Evolutionary conservation across 2,888 invertebrate species (phyloP).

Genomic region (Alloscopus bannaensis): DNA sequence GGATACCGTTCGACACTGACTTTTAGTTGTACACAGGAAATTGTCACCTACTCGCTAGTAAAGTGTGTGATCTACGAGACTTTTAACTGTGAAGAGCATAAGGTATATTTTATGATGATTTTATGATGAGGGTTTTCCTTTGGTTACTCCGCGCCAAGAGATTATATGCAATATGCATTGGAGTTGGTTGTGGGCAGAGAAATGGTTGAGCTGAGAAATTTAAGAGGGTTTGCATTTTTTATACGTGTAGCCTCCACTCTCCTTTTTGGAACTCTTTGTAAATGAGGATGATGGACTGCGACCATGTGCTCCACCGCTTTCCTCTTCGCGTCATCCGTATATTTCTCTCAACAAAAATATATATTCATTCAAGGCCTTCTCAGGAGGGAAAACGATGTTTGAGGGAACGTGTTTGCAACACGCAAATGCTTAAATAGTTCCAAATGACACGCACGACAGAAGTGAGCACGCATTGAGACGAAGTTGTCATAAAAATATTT

Average conservation of each 20-base stretch:
- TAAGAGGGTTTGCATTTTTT: no score
- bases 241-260: neutral
- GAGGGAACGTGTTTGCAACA: no score
- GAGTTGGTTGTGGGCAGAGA: neutral
- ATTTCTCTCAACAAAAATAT: neutral
- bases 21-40: neutral
- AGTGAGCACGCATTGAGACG: no score
- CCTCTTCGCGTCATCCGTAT: neutral
- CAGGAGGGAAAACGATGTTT: no score
- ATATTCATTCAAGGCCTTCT: no score
- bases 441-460: neutral
- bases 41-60: neutral
- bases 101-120: slow-evolving; percentile 12
- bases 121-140: no score
- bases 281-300: slow-evolving; percentile 46
- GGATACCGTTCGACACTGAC: no score
- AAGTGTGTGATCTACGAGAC: slow-evolving; percentile 24
- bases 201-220: no score
- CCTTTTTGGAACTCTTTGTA: neutral
- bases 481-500: neutral
- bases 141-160: slow-evolving; percentile 33
- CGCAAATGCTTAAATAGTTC: neutral
- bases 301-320: slow-evolving; percentile 31
- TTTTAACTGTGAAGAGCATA: slow-evolving; percentile 16
- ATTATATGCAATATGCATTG: slow-evolving; percentile 30